Base-by-base conservation (phyloP, 2,888 invertebrate species). In the Thecocarcelia acutangulata region DNA sequence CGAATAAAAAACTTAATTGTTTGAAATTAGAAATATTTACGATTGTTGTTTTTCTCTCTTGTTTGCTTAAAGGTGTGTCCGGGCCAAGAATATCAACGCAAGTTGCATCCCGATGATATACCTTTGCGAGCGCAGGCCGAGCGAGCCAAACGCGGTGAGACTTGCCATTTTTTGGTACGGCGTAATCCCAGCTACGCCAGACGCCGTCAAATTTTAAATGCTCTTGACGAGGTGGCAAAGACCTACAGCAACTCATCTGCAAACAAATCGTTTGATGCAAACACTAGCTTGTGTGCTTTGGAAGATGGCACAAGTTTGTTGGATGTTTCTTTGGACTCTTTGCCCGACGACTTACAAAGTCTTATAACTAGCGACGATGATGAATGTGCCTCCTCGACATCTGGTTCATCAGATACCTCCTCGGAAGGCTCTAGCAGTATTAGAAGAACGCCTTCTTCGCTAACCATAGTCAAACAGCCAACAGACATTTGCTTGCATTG, bases 41-140 rank as follows among this genome's bases (percentile, higher is more conserved):
- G 4, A 9, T 33, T 33, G 33, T 33, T 33, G 3, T 3, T 5
- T 33, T 33, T 3, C 9, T 9, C 8, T 3, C 8, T 33, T 9
- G 33, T 9, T 33, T 33, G 33, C 33, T 68, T 84, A 89, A 91
- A 93, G 93, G 93, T 93, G 28, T 94, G 94, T 86, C 94, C 94
- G 83, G 94, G 95, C 8, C 95, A 96, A 90, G 96, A 96, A 90
- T 96, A 96, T 91, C 96, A 97, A 90, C 93, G 97, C 76, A 96
- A 97, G 91, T 91, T 97, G 44, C 96, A 97, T 90, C 96, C 96
- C 0, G 96, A 97, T 85, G 97, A 97, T 90, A 92, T 95, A 82
- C 97, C 97, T 0, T 92, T 97, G 24, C 93, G 94, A 85, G 96
- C 97, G 40, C 97, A 97, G 89, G 85, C 88, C 6, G 94, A 94